phyloP scores from a whole-genome alignment of 2,113 vertebrate species.

The Vulpes ferrilata region DNA sequence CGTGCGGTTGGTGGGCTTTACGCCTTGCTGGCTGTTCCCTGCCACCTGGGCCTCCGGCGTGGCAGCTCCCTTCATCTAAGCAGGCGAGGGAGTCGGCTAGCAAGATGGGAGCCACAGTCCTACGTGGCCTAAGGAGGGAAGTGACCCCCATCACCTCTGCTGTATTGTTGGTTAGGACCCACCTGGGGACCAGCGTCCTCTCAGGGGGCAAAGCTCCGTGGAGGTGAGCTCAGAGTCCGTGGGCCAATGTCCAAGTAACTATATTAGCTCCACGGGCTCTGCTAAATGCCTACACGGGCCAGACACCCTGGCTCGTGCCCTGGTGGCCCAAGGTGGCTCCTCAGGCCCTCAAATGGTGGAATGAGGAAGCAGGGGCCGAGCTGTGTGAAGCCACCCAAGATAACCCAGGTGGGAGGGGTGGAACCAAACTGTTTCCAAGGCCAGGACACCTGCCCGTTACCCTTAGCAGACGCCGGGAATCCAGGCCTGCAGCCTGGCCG shows the following conservation, averaged over 20 bases:
- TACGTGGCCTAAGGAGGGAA: background rate
- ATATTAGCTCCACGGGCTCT: background rate
- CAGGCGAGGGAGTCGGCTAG: background rate
- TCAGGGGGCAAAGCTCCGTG: background rate
- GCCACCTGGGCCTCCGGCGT: background rate
- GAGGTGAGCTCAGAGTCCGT: background rate
- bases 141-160: background rate
- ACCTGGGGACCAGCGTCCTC: background rate
- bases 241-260: background rate
- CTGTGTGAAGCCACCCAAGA: background rate
- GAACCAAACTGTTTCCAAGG: background rate
- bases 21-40: background rate
- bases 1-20: background rate
- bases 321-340: background rate
- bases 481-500: background rate
- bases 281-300: no score
- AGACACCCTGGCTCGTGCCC: background rate
- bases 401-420: background rate
- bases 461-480: background rate
- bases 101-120: background rate
- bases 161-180: background rate
- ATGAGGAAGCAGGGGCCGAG: background rate
- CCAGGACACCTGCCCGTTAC: fast-evolving
- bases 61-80: background rate
- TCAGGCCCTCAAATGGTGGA: background rate